Percentiles rank a stretch among this genome's conserved stretches.
Evolutionary conservation across 2,113 vertebrate species (phyloP).

Genomic region (Elanoides forficatus): DNA sequence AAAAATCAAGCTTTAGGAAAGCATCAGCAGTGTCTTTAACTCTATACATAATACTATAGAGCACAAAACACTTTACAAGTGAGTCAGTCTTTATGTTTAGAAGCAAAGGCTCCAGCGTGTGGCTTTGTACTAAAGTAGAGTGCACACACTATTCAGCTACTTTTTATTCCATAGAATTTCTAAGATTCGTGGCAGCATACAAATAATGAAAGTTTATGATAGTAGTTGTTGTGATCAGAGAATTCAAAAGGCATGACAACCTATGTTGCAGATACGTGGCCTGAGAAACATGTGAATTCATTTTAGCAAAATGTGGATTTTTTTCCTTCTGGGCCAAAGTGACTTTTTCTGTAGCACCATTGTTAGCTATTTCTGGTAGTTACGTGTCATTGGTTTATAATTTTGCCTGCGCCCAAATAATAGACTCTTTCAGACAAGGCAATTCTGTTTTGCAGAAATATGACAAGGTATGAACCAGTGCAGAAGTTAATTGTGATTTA

Average conservation of each 20-base stretch:
- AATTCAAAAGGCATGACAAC: background rate
- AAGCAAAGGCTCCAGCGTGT: background rate
- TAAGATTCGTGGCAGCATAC: background rate
- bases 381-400: background rate
- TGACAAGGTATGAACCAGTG: background rate
- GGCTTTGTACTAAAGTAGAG: background rate
- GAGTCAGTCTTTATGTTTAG: background rate
- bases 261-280: background rate
- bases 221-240: background rate
- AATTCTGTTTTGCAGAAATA: background rate
- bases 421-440: background rate
- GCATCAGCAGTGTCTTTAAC: no score
- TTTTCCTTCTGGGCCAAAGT: background rate
- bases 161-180: background rate
- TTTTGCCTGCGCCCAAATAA: background rate
- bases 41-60: background rate
- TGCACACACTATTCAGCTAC: background rate
- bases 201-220: background rate
- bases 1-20: background rate
- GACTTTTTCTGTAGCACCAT: background rate
- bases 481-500: background rate
- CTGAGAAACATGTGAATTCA: background rate
- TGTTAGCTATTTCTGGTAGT: background rate
- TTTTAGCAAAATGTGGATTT: accelerated
- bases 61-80: background rate